Evolutionary conservation across 2,113 vertebrate genomes (phyloP), one percentile per base, ranked within the genome.

Genomic region (Coturnix japonica): DNA sequence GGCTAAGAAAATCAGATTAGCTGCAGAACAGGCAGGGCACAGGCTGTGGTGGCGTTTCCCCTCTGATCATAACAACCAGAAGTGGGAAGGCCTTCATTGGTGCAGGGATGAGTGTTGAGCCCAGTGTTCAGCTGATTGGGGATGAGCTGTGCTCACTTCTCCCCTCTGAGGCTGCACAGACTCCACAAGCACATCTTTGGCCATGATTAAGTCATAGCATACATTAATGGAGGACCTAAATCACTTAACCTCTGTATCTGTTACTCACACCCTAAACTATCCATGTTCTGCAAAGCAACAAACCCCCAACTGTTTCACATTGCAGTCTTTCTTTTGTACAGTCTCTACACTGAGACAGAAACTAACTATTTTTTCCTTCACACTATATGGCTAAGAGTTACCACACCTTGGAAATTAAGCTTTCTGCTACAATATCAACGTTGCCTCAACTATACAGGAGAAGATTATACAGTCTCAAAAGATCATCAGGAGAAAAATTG

Each of bases 401-500:
- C 61, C 86, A 43, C 65, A 49, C 25, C 77, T 54, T 64, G 43
- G 84, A 96, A 96, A 96, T 93, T 39, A 75, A 86, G 22, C 53
- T 74, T 93, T 90, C 15, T 66, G 71, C 22, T 81, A 11, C 85
- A 86, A 64, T 44, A 39, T 77, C 91, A 86, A 12, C 59, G 73
- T 79, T 94, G 77, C 59, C 64, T 94, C 83, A 89, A 25, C 63
- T 85, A 41, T 0, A 67, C 44, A 81, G 56, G 28, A 86, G 80
- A 81, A 72, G 72, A 89, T 33, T 49, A 66, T n/a, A 70, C 70
- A 81, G 72, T 91, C 83, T 84, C 82, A 90, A 84, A 91, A 85
- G 87, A 94, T 47, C 53, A 67, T 86, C 63, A 83, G 60, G 69
- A 37, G 92, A 93, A 47, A 94, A 83, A 92, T 87, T 80, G 81